These are phyloP conservation scores for Corydoras maculifer DNA, from an alignment of 2,113 vertebrate species.

Conservation along the genomic window DNA sequence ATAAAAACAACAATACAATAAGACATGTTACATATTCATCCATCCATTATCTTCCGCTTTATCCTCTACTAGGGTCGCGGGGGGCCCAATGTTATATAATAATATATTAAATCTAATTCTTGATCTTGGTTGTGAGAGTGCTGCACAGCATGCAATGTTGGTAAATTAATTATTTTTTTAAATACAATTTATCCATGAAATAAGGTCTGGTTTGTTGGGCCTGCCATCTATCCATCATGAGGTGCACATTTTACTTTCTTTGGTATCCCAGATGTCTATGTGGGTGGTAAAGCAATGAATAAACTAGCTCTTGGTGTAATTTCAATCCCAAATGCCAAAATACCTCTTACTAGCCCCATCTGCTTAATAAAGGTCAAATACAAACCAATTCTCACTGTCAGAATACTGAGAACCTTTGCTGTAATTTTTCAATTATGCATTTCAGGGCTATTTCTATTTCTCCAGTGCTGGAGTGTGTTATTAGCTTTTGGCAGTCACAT, in stretches of 20 bases:
- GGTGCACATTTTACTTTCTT: slow-evolving; percentile 43
- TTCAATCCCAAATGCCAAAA: slow-evolving; percentile 22
- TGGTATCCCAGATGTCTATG: slow-evolving; percentile 41
- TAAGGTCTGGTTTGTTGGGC: slow-evolving; percentile 18
- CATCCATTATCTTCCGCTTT: no score
- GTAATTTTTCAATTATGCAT: slow-evolving; percentile 42
- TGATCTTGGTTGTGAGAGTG: no score
- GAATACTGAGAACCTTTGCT: slow-evolving; percentile 14
- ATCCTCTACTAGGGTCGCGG: no score
- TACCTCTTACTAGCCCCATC: slow-evolving; percentile 34
- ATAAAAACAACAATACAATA: no score
- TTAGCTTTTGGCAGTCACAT: slow-evolving; percentile 7
- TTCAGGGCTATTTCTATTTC: slow-evolving; percentile 22
- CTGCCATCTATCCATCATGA: slow-evolving; percentile 41
- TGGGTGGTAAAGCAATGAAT: slow-evolving; percentile 45
- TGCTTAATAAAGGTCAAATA: slow-evolving; percentile 39
- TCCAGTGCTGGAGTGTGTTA: not conserved
- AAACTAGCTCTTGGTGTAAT: slow-evolving; percentile 30
- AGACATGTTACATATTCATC: no score
- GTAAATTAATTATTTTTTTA: no score
- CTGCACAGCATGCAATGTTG: no score
- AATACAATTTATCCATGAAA: not conserved
- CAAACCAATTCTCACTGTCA: slow-evolving; percentile 37
- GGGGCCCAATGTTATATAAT: no score
- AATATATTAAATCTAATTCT: no score